A percentile compares a stretch with the other conserved stretches of the same genome.
Evolutionary conservation across 1,140 invertebrate species (phyloP).

Genomic region (Hetaerina americana): DNA sequence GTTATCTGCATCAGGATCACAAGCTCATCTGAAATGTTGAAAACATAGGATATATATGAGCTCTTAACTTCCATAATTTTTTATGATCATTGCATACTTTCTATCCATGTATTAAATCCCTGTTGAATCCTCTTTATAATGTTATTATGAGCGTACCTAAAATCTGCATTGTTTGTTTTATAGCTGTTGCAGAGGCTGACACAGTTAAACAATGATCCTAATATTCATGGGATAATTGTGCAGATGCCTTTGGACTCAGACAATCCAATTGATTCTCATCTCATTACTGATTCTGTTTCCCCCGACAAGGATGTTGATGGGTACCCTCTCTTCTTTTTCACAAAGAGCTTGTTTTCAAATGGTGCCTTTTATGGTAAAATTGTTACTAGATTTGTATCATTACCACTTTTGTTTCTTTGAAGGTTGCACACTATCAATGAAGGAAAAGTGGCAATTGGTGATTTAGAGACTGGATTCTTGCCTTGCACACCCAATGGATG

Average conservation of each 20-base stretch:
- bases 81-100: background rate
- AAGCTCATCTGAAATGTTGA: background rate
- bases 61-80: background rate
- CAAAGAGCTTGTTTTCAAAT: conserved; percentile 3
- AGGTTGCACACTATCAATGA: conserved; percentile 84
- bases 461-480: conserved; percentile 65
- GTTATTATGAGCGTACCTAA: too few relatives aligned
- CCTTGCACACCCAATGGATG: conserved; percentile 91
- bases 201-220: conserved; percentile 68
- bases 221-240: conserved; percentile 90
- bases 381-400: conserved; percentile 8
- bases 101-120: background rate
- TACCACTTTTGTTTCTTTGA: conserved; percentile 20
- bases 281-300: conserved; percentile 73
- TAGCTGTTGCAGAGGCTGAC: conserved; percentile 55
- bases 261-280: conserved; percentile 68
- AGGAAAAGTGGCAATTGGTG: conserved; percentile 71
- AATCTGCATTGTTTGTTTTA: conserved; percentile 16
- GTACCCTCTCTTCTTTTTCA: too few relatives aligned
- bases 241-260: conserved; percentile 88
- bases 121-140: background rate
- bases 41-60: background rate
- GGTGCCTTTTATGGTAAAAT: conserved; percentile 2
- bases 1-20: too few relatives aligned
- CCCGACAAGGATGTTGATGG: conserved; percentile 92